Evolutionary conservation across 2,797 vertebrate genomes (phyloP), one percentile per base, ranked within the genome.

Genomic region (Sebastes paucispinis): DNA sequence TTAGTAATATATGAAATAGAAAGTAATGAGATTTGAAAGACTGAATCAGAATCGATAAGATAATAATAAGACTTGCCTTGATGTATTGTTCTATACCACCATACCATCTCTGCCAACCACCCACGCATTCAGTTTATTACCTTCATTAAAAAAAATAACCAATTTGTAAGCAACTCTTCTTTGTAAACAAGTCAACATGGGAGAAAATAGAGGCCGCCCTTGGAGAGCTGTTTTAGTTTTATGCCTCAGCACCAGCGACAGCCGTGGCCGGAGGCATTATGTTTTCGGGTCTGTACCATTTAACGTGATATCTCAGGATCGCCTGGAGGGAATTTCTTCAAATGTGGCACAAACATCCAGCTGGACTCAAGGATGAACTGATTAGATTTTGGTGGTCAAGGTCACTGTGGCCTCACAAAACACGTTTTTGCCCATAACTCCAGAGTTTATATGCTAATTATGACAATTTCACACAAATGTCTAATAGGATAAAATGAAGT

Each of bases 61-160:
- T 54, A 69, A 12, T 54, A 69, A 11, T 12, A 12, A 39, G 34
- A 66, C 16, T 31, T 57, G 13, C 18, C 16, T 65, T 55, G 12
- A 32, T 83, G 13, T 60, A 3, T 66, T 64, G 2, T 69, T 9
- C 32, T 50, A 22, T 43, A 50, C 32, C n/a, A 11, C 12, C 68
- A 22, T 80, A 11, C 16, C 68, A 57, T 78, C 74, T 82, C 74
- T 73, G 65, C 54, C 52, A 62, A 54, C 36, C 73, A 52, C 13
- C 10, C 31, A 63, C n/a, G 31, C n/a, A 18, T 58, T 78, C 16
- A 20, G 20, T 84, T 77, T 80, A 77, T 77, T 80, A 27, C 22
- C 22, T 57, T 43, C 22, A 75, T 78, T 58, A 87, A 84, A 52
- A 58, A 67, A 63, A 22, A 58, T 3, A 55, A 24, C 6, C 31